Conservation (phyloP, 2,113 vertebrate genomes). For the Zingel zingel region DNA sequence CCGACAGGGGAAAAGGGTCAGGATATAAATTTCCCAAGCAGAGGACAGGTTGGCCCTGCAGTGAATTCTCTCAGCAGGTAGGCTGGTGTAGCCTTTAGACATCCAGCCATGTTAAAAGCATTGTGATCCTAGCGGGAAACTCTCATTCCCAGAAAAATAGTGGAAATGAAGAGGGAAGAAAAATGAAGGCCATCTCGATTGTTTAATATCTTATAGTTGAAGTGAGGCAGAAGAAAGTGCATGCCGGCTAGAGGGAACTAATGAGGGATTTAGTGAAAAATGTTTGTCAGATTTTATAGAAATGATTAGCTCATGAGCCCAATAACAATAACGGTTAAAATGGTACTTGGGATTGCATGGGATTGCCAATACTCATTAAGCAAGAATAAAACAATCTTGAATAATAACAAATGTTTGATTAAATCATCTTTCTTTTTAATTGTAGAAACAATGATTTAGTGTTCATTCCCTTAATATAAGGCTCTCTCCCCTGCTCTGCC, state of each 20-base stretch:
- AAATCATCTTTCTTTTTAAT: slow-evolving; percentile 21
- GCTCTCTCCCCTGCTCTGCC: slow-evolving; percentile 6
- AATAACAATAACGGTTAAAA: slow-evolving; percentile 12
- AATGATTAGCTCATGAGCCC: slow-evolving; percentile 18
- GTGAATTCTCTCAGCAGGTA: slow-evolving; percentile 84
- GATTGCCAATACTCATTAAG: slow-evolving; percentile 20
- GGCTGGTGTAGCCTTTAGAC: slow-evolving; percentile 76
- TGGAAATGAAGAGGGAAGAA: slow-evolving; percentile 50
- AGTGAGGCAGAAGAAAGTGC: slow-evolving; percentile 9
- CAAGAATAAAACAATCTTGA: slow-evolving; percentile 11
- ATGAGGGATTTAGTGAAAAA: slow-evolving; percentile 13
- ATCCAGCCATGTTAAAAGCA: slow-evolving; percentile 86
- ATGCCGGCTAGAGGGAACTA: neutral
- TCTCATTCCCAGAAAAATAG: slow-evolving; percentile 72
- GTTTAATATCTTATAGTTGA: slow-evolving; percentile 35
- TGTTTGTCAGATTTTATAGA: slow-evolving; percentile 6
- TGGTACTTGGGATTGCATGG: neutral
- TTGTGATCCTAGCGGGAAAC: slow-evolving; percentile 80
- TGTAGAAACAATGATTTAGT: slow-evolving; percentile 32
- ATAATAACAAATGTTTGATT: slow-evolving; percentile 35
- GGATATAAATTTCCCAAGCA: slow-evolving; percentile 77
- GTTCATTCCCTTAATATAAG: slow-evolving; percentile 17
- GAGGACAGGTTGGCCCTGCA: slow-evolving; percentile 82
- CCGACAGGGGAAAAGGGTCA: slow-evolving; percentile 66
- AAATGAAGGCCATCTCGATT: slow-evolving; percentile 52